Evolutionary conservation across 2,797 vertebrate genomes (phyloP), one percentile per base, ranked within the genome.

Genomic region (Vireo griseus): DNA sequence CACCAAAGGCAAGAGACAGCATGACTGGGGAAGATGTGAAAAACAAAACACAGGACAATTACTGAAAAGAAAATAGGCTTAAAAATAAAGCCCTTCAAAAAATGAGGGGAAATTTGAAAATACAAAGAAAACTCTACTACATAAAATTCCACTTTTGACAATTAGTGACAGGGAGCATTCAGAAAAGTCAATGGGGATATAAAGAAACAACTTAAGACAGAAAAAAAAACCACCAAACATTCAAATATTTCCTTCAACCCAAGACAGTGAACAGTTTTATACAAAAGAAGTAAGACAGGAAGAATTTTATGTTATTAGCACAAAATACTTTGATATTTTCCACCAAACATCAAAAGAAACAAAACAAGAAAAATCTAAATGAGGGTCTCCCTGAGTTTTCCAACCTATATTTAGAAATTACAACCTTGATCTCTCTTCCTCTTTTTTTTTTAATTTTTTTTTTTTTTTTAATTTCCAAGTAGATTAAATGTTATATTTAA

Each of bases 371-470:
- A 76, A 90, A 51, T 45, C 58, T 92, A 88, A 92, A 86, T 77
- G 25, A 91, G n/a, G 57, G 25, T 68, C n/a, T 28, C 13, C 73
- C 29, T 33, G 62, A 86, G n/a, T 86, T 85, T 86, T 95, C 55
- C 7, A 1, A 67, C 8, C 86, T 92, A 67, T 76, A 69, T 69
- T 96, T 96, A 92, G 66, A 81, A 69, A 62, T 81, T n/a, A 91
- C 26, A 84, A 73, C 88, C 88, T 95, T 96, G 93, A 75, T 84
- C 76, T 21, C 37, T 81, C 71, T 95, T 94, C 85, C 77, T 85
- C 25, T 24, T 69, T 5, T 29, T n/a, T 45, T 73, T 62, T 47
- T n/a, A n/a, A n/a, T n/a, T 47, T 69, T 69, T 54, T 18, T 20
- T 26, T 40, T 55, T 50, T 51, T 59, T 68, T 24, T 1, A 2